These are phyloP conservation scores for Pyrochroa serraticornis DNA, from an alignment of 2,888 invertebrate species.

Conservation along the genomic window DNA sequence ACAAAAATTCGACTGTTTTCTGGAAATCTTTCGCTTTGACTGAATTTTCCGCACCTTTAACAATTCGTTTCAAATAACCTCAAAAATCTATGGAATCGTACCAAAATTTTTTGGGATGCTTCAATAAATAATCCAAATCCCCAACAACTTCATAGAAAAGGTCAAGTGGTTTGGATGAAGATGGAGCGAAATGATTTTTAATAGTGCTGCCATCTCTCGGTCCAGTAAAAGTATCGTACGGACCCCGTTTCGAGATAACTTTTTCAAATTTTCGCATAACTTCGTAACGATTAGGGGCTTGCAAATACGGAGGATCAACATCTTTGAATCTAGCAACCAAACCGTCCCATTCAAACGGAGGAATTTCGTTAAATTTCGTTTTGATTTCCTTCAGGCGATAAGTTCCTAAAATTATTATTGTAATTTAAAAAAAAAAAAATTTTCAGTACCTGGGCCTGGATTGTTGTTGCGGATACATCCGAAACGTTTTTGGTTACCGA, in stretches of 20 bases:
- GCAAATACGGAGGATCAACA: slow-evolving; percentile 36
- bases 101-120: slow-evolving; percentile 42
- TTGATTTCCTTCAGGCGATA: slow-evolving; percentile 10
- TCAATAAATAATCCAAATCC: slow-evolving; percentile 45
- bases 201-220: slow-evolving; percentile 60
- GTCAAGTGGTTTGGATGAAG: slow-evolving; percentile 41
- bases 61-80: not conserved
- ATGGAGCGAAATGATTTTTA: slow-evolving; percentile 61
- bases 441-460: slow-evolving; percentile 8
- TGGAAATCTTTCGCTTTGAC: slow-evolving; percentile 48
- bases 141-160: slow-evolving; percentile 46
- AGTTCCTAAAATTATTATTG: slow-evolving; percentile 2
- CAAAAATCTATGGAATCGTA: slow-evolving; percentile 11
- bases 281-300: slow-evolving; percentile 49
- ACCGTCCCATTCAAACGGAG: slow-evolving; percentile 52
- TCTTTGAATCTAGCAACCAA: slow-evolving; percentile 46
- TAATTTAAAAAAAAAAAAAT: not conserved
- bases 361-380: slow-evolving; percentile 38
- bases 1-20: slow-evolving; percentile 57
- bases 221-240: slow-evolving; percentile 59
- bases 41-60: slow-evolving; percentile 46
- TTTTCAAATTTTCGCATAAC: too few relatives aligned
- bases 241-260: slow-evolving; percentile 50
- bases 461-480: slow-evolving; percentile 7
- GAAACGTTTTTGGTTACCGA: slow-evolving; percentile 10